Evolutionary conservation across 2,113 vertebrate species (phyloP).

Genomic region (Trichechus manatus): DNA sequence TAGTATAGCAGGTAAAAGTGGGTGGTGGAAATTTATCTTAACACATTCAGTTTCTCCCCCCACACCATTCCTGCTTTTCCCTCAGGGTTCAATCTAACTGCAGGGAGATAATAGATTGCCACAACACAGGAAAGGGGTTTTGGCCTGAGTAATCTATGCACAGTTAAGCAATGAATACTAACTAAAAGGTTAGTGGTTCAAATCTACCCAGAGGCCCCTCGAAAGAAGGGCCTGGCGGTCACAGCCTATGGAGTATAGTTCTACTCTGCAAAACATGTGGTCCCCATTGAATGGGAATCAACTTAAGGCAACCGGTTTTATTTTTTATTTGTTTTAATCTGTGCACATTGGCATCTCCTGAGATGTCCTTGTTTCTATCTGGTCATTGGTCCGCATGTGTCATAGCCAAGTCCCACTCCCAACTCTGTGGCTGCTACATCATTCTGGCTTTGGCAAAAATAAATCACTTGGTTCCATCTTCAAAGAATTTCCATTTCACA

Average conservation of each 20-base stretch:
- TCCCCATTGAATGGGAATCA: background rate
- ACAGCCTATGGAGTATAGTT: background rate
- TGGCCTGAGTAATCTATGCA: background rate
- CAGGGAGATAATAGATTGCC: background rate
- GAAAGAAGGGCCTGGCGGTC: background rate
- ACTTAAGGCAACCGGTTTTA: background rate
- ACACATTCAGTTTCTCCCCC: background rate
- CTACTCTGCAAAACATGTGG: background rate
- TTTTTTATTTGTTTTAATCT: background rate
- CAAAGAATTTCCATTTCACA: slow-evolving; percentile 48
- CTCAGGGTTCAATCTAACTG: background rate
- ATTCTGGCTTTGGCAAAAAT: background rate
- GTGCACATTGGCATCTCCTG: background rate
- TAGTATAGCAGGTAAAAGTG: slow-evolving; percentile 15
- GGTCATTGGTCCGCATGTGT: background rate
- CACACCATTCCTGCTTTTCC: background rate
- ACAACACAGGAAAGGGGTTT: background rate
- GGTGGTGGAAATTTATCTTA: slow-evolving; percentile 13
- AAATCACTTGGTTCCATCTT: slow-evolving; percentile 30
- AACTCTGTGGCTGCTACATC: background rate
- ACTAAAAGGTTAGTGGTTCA: background rate
- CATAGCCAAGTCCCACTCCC: background rate
- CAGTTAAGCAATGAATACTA: background rate
- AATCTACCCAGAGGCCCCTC: background rate
- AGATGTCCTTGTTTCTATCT: slow-evolving; percentile 11